Conservation (phyloP, 2,797 vertebrate genomes). For the Poeciliopsis presidionis region DNA sequence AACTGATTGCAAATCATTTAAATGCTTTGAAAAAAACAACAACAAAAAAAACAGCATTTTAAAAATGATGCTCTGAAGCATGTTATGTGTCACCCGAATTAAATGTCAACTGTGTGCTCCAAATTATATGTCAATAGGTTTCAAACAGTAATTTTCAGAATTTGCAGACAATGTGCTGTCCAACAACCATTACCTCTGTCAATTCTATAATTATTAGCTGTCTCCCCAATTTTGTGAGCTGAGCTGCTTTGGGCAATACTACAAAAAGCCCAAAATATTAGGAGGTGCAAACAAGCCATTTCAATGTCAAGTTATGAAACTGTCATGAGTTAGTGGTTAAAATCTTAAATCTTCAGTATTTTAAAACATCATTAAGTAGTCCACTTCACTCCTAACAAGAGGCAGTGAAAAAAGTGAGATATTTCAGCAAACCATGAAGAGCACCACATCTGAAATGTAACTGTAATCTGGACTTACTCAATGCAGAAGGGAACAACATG, state of each 20-base stretch:
- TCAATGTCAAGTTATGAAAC: background rate
- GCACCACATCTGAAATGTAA: background rate
- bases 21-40: background rate
- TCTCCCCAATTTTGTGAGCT: background rate
- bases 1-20: background rate
- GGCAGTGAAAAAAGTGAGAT: background rate
- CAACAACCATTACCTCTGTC: background rate
- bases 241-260: background rate
- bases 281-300: background rate
- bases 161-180: background rate
- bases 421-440: background rate
- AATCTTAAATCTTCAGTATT: background rate
- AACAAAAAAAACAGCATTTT: background rate
- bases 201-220: background rate
- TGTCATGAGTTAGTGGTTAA: background rate
- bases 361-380: background rate
- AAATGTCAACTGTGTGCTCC: background rate
- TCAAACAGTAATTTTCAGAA: background rate
- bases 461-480: background rate
- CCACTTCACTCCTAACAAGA: background rate
- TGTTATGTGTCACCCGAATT: background rate
- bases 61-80: background rate
- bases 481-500: background rate
- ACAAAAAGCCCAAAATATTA: background rate
- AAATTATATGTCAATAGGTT: background rate